A percentile compares a stretch with the other conserved stretches of the same genome.
Conservation (phyloP, 2,113 vertebrate genomes). For the Xyrauchen texanus region DNA sequence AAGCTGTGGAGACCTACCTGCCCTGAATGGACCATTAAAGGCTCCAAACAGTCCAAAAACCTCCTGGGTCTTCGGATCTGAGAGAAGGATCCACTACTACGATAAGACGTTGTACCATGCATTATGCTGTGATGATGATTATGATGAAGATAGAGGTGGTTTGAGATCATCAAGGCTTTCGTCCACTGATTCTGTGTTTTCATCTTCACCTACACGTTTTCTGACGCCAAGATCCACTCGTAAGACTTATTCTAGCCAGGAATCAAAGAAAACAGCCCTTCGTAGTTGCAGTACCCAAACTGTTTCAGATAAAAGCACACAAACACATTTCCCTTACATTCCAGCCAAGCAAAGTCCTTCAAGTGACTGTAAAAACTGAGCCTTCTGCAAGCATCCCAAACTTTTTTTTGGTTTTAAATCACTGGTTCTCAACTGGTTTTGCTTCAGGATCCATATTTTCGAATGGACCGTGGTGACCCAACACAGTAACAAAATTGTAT, state of each 20-base stretch:
- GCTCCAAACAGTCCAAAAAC: slow-evolving; percentile 60
- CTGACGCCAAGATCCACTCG: slow-evolving; percentile 42
- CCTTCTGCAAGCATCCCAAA: not conserved
- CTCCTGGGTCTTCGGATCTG: slow-evolving; percentile 71
- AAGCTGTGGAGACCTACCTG: slow-evolving; percentile 72
- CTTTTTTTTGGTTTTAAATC: too few relatives aligned
- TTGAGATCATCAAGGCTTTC: slow-evolving; percentile 49
- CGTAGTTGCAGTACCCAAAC: slow-evolving; percentile 84
- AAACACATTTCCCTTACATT: slow-evolving; percentile 77
- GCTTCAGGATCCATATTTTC: too few relatives aligned
- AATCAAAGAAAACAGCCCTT: slow-evolving; percentile 61
- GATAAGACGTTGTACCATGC: slow-evolving; percentile 84
- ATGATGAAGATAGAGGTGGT: slow-evolving; percentile 48
- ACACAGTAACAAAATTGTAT: too few relatives aligned
- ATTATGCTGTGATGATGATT: slow-evolving; percentile 77
- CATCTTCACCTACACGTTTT: slow-evolving; percentile 28
- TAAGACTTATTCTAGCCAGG: slow-evolving; percentile 38
- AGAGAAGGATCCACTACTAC: slow-evolving; percentile 78
- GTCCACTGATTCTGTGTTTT: slow-evolving; percentile 55
- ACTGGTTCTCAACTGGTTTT: too few relatives aligned
- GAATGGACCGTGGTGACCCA: too few relatives aligned
- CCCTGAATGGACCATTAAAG: slow-evolving; percentile 74
- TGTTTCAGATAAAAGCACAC: slow-evolving; percentile 83
- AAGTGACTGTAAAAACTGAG: slow-evolving; percentile 56
- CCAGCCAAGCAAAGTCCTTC: slow-evolving; percentile 72